Conservation (phyloP, 2,797 vertebrate genomes). For the Lepus townsendii region DNA sequence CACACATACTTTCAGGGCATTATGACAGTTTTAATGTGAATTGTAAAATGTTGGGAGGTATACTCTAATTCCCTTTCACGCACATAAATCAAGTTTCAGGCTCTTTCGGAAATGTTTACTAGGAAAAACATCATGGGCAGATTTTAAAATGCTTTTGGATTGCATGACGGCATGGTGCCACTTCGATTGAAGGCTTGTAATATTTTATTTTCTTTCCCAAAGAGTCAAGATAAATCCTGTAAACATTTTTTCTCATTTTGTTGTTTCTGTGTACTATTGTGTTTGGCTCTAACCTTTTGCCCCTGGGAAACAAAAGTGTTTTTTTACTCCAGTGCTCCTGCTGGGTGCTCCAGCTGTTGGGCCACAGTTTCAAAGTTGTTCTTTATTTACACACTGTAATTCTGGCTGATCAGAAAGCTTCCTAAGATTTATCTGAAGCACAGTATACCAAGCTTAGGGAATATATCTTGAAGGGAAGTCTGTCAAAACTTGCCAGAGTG, state of each 20-base stretch:
- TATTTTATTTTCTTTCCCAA: constrained; percentile 83
- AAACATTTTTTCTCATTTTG: constrained; percentile 79
- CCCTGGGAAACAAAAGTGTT: constrained; percentile 48
- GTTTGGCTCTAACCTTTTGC: constrained; percentile 71
- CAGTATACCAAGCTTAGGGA: constrained; percentile 14
- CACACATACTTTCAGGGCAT: constrained; percentile 23
- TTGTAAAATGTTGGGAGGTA: constrained; percentile 67
- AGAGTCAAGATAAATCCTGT: constrained; percentile 81
- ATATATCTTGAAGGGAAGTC: constrained; percentile 41
- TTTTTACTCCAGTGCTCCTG: constrained; percentile 52
- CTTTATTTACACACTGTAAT: constrained; percentile 52
- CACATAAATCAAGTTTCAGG: constrained; percentile 75
- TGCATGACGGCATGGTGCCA: constrained; percentile 78
- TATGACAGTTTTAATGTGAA: constrained; percentile 66
- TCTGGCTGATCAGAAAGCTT: constrained; percentile 66
- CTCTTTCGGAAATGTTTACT: constrained; percentile 75
- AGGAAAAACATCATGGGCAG: constrained; percentile 70
- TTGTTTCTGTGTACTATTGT: constrained; percentile 69
- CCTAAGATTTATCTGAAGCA: constrained; percentile 37
- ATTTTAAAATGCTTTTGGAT: constrained; percentile 80
- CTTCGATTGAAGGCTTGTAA: constrained; percentile 80
- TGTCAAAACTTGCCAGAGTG: constrained; percentile 7
- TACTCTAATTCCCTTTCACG: constrained; percentile 72
- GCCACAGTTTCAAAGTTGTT: constrained; percentile 60
- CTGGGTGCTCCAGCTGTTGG: constrained; percentile 58